Conservation (phyloP, 2,113 vertebrate genomes). For the Ptilorrhoa leucosticta region DNA sequence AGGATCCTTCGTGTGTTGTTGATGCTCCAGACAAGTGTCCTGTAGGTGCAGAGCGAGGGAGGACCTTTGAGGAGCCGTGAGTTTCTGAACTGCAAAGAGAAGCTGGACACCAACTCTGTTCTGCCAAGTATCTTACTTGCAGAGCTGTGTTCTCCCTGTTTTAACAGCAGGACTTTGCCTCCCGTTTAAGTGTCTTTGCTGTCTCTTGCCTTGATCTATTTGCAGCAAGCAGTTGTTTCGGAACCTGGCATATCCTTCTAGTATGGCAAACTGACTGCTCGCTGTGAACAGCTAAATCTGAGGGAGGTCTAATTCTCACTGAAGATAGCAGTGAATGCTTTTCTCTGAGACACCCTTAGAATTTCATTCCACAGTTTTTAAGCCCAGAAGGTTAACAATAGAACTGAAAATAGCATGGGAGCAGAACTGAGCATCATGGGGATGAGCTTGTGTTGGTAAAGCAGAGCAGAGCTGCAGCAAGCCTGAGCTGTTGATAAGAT, state of each 20-base stretch:
- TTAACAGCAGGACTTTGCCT: neutral
- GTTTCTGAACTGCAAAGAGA: neutral
- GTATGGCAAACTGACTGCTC: neutral
- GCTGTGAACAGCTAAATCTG: neutral
- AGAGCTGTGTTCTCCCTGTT: neutral
- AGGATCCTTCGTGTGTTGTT: neutral
- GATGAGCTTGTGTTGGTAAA: neutral
- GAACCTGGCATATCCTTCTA: neutral
- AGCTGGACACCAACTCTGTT: neutral
- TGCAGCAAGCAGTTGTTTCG: neutral
- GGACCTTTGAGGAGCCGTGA: neutral
- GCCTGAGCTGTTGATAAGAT: neutral
- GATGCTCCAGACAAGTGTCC: neutral
- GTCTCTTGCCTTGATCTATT: neutral
- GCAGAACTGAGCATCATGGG: neutral
- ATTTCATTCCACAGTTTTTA: neutral
- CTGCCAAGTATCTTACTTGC: neutral
- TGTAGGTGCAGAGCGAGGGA: neutral
- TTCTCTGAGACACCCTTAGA: neutral
- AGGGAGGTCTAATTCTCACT: neutral
- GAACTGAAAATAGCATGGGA: neutral
- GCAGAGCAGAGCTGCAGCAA: neutral
- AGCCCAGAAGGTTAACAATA: neutral
- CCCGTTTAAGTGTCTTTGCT: neutral
- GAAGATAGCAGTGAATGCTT: neutral